These are phyloP conservation scores for Galbula dea DNA, from an alignment of 2,113 vertebrate genomes.

Conservation along the genomic window DNA sequence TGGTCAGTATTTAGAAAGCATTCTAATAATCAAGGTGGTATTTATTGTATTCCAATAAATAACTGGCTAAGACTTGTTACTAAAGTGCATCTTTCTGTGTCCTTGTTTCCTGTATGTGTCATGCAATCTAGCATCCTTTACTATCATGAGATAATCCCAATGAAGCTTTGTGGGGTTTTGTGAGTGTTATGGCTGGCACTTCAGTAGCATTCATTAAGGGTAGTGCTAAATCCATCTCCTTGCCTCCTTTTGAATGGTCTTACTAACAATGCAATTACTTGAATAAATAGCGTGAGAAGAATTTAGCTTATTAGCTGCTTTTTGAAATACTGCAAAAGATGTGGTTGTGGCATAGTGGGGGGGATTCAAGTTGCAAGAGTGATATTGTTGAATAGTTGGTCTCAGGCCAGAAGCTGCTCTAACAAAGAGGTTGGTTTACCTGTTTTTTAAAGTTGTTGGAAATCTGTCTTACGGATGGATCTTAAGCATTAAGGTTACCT, in stretches of 20 bases:
- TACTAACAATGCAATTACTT: neutral
- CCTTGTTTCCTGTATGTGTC: neutral
- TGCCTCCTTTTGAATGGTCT: neutral
- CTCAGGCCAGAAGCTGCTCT: neutral
- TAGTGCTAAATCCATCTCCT: neutral
- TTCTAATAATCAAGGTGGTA: neutral
- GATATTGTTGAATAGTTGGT: neutral
- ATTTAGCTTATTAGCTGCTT: neutral
- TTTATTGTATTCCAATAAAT: neutral
- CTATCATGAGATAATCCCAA: neutral
- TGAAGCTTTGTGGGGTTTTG: neutral
- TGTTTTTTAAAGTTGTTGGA: neutral
- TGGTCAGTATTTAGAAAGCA: neutral
- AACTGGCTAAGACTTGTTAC: neutral
- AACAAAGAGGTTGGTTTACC: neutral
- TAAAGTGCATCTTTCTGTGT: neutral
- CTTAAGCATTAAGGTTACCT: neutral
- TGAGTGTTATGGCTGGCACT: neutral
- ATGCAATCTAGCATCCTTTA: neutral
- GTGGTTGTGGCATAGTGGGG: accelerated
- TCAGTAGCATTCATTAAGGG: neutral
- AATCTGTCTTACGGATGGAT: neutral
- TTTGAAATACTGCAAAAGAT: neutral
- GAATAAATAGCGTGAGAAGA: accelerated
- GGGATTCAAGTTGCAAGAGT: neutral